Conservation (phyloP, 2,797 vertebrate species). For the Sciaenops ocellatus region DNA sequence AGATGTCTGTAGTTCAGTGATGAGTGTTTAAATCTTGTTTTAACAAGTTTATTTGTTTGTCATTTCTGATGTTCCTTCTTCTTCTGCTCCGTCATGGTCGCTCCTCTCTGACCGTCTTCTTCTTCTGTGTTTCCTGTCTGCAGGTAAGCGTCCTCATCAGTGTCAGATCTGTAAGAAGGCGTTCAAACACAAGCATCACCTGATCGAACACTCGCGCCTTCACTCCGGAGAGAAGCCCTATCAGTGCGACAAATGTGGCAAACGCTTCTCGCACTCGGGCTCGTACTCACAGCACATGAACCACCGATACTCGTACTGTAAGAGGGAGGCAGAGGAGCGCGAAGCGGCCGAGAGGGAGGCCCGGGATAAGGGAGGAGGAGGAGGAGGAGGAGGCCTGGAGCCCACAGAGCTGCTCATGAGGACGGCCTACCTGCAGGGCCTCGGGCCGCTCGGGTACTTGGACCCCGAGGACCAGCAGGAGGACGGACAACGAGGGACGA, state of each 20-base stretch:
- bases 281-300: conserved; percentile 99
- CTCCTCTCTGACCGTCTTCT: conserved; percentile 22
- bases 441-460: conserved; percentile 92
- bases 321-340: conserved; percentile 96
- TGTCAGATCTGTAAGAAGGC: conserved; percentile 99
- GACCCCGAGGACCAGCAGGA: conserved; percentile 93
- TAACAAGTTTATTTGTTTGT: not conserved
- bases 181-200: conserved; percentile 99
- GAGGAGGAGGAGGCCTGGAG: conserved; percentile 85
- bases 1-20: no score
- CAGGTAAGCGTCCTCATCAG: conserved; percentile 98
- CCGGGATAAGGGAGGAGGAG: conserved; percentile 86
- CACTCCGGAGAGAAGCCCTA: conserved; percentile 99
- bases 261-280: conserved; percentile 98
- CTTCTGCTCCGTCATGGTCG: not conserved
- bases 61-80: not conserved
- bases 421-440: conserved; percentile 93
- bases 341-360: conserved; percentile 93
- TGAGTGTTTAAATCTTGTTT: no score
- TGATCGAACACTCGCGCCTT: conserved; percentile 97
- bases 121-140: conserved; percentile 66
- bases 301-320: conserved; percentile 99
- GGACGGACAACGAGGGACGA: no score
- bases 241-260: conserved; percentile 98
- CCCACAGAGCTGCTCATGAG: conserved; percentile 94